Conservation (phyloP, 2,797 vertebrate genomes). For the Vipera ursinii region DNA sequence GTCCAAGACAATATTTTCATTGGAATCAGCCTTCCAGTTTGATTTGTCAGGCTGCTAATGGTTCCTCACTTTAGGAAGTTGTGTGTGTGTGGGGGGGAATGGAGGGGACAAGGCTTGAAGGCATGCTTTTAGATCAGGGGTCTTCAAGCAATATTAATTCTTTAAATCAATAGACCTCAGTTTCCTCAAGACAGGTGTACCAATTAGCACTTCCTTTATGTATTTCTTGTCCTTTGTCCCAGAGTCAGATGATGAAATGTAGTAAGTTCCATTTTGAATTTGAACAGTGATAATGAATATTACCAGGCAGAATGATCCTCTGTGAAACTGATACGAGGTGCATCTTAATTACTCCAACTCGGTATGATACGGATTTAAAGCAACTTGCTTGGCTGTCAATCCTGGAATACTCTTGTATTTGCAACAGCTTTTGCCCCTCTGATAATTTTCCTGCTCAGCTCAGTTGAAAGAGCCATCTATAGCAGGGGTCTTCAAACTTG, state of each 20-base stretch:
- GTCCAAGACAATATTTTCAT: too few relatives aligned
- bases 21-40: too few relatives aligned
- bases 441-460: background rate
- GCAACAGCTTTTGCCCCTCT: background rate
- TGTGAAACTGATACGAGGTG: background rate
- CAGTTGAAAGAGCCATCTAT: background rate
- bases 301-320: background rate
- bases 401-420: background rate
- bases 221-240: background rate
- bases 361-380: background rate
- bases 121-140: too few relatives aligned
- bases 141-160: conserved; percentile 1
- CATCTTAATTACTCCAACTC: background rate
- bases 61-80: too few relatives aligned
- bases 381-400: background rate
- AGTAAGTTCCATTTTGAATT: background rate
- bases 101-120: too few relatives aligned
- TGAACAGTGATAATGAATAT: background rate
- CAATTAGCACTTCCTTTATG: background rate
- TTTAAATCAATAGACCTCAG: background rate
- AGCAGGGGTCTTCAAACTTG: too few relatives aligned
- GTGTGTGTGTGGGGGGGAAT: too few relatives aligned
- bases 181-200: background rate
- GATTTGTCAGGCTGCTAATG: too few relatives aligned
- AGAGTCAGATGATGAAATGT: background rate